Evolutionary conservation across 2,888 invertebrate genomes (phyloP).

Genomic region (Pecten maximus): DNA sequence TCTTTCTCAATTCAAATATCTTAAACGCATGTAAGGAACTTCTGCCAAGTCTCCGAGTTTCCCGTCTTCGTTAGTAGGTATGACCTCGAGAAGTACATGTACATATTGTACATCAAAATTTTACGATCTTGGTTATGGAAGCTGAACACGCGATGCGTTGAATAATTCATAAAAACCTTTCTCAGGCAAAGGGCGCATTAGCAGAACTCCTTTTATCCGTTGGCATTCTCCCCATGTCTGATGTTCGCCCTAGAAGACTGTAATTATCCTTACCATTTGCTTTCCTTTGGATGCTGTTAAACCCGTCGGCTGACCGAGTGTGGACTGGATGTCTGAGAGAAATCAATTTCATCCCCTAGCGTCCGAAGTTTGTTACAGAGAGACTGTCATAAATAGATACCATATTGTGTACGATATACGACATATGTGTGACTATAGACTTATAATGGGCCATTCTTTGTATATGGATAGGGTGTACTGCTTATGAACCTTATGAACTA

Average conservation of each 20-base stretch:
- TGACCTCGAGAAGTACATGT: too few species aligned
- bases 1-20: too few species aligned
- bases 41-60: too few species aligned
- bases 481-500: too few species aligned
- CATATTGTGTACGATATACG: background rate
- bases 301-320: background rate
- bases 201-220: background rate
- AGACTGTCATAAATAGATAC: background rate
- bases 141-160: background rate
- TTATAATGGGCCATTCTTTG: background rate
- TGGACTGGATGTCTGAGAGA: background rate
- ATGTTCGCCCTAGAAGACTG: background rate
- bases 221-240: background rate
- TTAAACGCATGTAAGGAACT: too few species aligned
- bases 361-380: background rate
- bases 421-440: background rate
- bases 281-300: background rate
- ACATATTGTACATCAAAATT: background rate
- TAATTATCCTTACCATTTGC: background rate
- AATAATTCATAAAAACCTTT: conserved; percentile 6
- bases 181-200: conserved; percentile 1
- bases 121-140: background rate
- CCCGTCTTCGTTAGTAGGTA: too few species aligned
- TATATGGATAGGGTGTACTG: too few species aligned
- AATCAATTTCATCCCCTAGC: background rate